Evolutionary conservation across 2,797 vertebrate species (phyloP).

Genomic region (Choloepus didactylus): DNA sequence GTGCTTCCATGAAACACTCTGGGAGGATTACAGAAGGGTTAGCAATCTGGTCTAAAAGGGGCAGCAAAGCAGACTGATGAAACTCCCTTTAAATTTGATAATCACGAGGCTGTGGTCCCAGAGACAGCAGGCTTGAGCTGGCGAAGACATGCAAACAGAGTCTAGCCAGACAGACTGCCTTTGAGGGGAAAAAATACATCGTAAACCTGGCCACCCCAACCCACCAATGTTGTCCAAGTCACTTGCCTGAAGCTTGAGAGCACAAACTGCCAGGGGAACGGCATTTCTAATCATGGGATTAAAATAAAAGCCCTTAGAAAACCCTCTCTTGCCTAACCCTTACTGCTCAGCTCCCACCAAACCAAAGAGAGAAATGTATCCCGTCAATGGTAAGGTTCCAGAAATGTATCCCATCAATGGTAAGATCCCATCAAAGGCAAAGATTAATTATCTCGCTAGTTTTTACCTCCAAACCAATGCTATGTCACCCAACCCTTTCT

Average conservation of each 20-base stretch:
- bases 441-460: constrained; percentile 37
- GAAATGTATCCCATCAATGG: not conserved
- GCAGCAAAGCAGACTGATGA: constrained; percentile 81
- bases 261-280: not conserved
- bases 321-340: not conserved
- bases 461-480: not conserved
- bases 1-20: constrained; percentile 79
- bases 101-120: constrained; percentile 67
- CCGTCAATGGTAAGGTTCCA: not conserved
- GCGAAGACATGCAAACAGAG: constrained; percentile 65
- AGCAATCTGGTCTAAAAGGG: constrained; percentile 77
- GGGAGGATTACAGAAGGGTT: constrained; percentile 83
- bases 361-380: constrained; percentile 52
- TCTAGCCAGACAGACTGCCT: constrained; percentile 58
- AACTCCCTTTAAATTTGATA: constrained; percentile 79
- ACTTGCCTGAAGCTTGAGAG: not conserved
- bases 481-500: constrained; percentile 66
- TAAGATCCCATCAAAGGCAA: not conserved
- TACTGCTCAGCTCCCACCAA: not conserved
- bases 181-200: constrained; percentile 66
- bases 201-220: constrained; percentile 22
- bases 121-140: constrained; percentile 80
- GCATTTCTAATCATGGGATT: constrained; percentile 7
- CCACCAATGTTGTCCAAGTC: constrained; percentile 8
- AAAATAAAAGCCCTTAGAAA: constrained; percentile 47